Conservation (phyloP, 2,797 vertebrate species). For the Oreonectes daqikongensis region DNA sequence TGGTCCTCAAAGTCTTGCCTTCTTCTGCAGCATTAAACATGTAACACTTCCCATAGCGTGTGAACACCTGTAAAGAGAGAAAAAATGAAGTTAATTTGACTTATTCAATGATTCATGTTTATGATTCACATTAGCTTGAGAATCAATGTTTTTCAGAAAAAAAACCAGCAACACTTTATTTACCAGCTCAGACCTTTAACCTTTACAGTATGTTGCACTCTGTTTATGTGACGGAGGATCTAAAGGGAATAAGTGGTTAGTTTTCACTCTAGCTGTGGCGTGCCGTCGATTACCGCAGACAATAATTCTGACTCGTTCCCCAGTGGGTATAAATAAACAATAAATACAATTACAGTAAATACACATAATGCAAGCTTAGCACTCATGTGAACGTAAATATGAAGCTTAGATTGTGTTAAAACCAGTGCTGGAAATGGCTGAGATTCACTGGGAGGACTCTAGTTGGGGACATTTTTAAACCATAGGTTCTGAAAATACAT, state of each 20-base stretch:
- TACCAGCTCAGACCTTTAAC: no score
- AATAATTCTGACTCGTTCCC: not conserved
- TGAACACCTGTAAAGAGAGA: constrained; percentile 84
- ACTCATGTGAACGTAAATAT: not conserved
- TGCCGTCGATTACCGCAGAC: not conserved
- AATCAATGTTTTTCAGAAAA: not conserved
- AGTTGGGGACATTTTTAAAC: no score
- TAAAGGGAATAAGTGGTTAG: not conserved
- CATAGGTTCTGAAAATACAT: no score
- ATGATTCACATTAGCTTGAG: not conserved
- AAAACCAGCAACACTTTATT: not conserved
- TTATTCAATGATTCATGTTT: not conserved
- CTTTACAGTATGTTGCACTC: not conserved
- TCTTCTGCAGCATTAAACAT: constrained; percentile 98
- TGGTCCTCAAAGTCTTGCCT: constrained; percentile 91
- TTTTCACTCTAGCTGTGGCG: not conserved
- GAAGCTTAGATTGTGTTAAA: not conserved
- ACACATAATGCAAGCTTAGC: not conserved
- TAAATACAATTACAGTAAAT: not conserved
- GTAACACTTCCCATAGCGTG: constrained; percentile 98
- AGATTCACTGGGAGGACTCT: no score
- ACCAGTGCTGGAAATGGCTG: no score
- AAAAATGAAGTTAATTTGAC: not conserved
- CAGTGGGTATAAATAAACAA: not conserved
- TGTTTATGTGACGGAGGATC: not conserved